A percentile compares a stretch with the other conserved stretches of the same genome.
These are phyloP conservation scores for Choloepus hoffmanni DNA, from an alignment of 2,113 vertebrate species.

Conservation along the genomic window DNA sequence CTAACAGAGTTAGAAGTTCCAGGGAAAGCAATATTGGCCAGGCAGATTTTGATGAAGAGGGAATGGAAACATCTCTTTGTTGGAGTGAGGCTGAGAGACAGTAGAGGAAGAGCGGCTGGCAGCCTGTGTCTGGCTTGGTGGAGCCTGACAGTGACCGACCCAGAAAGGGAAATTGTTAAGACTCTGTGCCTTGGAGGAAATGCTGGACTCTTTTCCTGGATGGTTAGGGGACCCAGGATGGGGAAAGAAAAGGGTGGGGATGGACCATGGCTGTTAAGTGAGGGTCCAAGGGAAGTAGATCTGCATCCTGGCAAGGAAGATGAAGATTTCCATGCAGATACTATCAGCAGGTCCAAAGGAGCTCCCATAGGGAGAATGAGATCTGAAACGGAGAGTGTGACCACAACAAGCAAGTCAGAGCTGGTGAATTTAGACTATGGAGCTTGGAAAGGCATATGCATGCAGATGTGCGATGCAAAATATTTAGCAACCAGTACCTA, in stretches of 20 bases:
- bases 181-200: neutral
- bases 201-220: neutral
- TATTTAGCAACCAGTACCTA: neutral
- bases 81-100: neutral
- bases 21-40: conserved; percentile 35
- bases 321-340: neutral
- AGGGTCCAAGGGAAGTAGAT: neutral
- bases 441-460: neutral
- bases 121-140: neutral
- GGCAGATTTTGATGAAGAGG: conserved; percentile 13
- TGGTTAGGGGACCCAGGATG: neutral
- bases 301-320: neutral
- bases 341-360: neutral
- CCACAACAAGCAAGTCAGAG: neutral
- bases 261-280: neutral
- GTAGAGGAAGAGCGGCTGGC: neutral
- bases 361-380: neutral
- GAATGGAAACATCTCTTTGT: neutral
- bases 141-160: neutral
- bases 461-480: neutral
- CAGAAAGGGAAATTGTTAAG: neutral
- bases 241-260: neutral
- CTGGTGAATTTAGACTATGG: neutral
- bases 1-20: conserved; percentile 55
- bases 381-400: neutral